These are phyloP conservation scores for Brachionus rubens DNA, from an alignment of 1,140 invertebrate species.

Conservation along the genomic window DNA sequence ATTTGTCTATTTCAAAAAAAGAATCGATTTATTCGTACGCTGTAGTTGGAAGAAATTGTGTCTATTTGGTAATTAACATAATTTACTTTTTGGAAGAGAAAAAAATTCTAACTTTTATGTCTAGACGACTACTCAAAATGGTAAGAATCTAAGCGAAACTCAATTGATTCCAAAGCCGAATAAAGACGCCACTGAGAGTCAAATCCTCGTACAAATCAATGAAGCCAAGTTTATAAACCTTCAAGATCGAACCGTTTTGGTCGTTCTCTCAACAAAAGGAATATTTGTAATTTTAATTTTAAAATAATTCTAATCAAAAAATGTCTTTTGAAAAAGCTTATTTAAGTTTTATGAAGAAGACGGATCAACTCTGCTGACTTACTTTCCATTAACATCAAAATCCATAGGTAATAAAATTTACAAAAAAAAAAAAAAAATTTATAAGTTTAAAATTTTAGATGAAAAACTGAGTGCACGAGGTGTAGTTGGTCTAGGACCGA, in stretches of 20 bases:
- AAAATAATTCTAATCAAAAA: not conserved
- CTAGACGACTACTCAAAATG: not conserved
- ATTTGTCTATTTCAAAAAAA: not conserved
- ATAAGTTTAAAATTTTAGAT: not conserved
- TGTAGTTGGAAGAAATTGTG: not conserved
- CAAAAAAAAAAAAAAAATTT: not conserved
- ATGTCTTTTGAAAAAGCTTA: not conserved
- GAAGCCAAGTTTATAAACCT: slow-evolving; percentile 2
- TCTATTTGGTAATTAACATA: not conserved
- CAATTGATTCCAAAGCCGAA: not conserved
- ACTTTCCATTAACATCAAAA: not conserved
- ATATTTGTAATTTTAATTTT: slow-evolving; percentile 13
- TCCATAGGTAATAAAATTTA: not conserved
- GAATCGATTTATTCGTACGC: not conserved
- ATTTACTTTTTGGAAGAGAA: too few relatives aligned
- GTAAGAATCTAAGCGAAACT: not conserved
- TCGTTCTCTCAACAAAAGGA: not conserved
- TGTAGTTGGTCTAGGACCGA: not conserved
- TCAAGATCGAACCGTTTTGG: not conserved
- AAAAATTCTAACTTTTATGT: not conserved
- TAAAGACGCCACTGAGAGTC: not conserved
- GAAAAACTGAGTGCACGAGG: not conserved
- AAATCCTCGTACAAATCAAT: not conserved
- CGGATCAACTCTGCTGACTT: not conserved
- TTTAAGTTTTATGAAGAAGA: slow-evolving; percentile 25